Base-by-base conservation (phyloP, 1,140 invertebrate genomes). In the Tyrophagus putrescentiae region DNA sequence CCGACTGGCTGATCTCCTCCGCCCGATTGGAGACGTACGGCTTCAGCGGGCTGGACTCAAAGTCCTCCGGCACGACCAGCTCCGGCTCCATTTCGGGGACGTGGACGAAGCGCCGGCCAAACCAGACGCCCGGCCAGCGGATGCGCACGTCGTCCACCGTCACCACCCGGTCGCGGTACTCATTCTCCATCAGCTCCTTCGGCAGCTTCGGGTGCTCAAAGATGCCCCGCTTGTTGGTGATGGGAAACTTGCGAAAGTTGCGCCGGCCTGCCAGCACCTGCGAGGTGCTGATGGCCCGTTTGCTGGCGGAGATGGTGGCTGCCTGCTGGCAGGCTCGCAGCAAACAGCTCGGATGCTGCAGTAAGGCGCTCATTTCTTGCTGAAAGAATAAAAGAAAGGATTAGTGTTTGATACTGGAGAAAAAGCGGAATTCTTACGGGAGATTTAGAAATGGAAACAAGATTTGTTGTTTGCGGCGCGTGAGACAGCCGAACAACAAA, bases 41-140 rank as follows among this genome's bases (percentile, higher is more conserved):
- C 72, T 92, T 93, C 27, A 97, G 73, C 73, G 81, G 70, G 52
- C 79, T 81, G 63, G 76, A 80, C 65, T 78, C 82, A 4, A 97
- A 72, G 70, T 94, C 81, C n/a, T 32, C 25, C 1, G 93, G 93
- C 18, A 96, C 91, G 62, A 97, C 81, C 16, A 96, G 68, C 70
- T 95, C 84, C 11, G 91, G 89, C 63, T 92, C 81, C 81, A 84
- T 88, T 79, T 96, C 91, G n/a, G 82, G 82, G 18, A 95, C 68
- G 41, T 66, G 62, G 3, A 82, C 71, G 71, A 78, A 86, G 16
- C 65, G 57, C 28, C 25, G 41, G 6, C 36, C 29, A 41, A 64
- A 61, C 60, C 64, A 64, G 28, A 39, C 39, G 4, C 64, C 64
- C 4, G 64, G 64, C 16, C 39, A 58, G n/a, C 64, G 32, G 3